Base-by-base conservation (phyloP, 2,113 vertebrate genomes). In the Pygoscelis antarcticus region DNA sequence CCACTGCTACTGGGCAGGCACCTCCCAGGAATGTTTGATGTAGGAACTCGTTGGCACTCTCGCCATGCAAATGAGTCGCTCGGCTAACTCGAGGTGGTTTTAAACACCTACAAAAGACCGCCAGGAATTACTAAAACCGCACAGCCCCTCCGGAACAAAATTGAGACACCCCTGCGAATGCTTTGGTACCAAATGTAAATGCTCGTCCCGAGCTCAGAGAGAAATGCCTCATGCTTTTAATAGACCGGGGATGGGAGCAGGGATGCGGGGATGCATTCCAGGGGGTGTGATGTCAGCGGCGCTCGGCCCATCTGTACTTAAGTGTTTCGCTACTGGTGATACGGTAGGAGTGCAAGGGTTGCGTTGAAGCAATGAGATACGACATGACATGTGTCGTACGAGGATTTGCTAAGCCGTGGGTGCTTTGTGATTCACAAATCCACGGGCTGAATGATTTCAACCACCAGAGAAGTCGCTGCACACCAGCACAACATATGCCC, bases 1-100 rank as follows among this genome's bases (percentile, higher is more conserved):
- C 96, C 90, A 62, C 66, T 97, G 93, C 97, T 97, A 97, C 96
- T 98, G 98, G 98, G 96, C 97, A 96, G 97, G 97, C 95, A 82
- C 89, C 93, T 97, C 96, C 96, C 94, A 96, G 97, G 95, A 97
- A 96, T 80, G 93, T 93, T 69, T 96, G 96, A 95, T 96, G 90
- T 65, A 80, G 91, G 83, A 66, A 23, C 91, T 96, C 83, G 4
- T 95, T 96, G 96, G 87, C 69, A 54, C 89, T 78, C 85, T 85
- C 2, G 1, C 94, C 88, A 16, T 64, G 51, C 83, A 76, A 82
- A 92, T 54, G 76, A 93, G 57, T 76, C 17, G 11, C 92, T 92
- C 12, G 7, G 66, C 79, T 66, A 92, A 83, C 74, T 78, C 9
- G 68, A 80, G 78, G 58, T 90, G 52, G 19, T 94, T 96, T 91